phyloP scores from a whole-genome alignment of 2,888 invertebrate species.

The Aethes cnicana region DNA sequence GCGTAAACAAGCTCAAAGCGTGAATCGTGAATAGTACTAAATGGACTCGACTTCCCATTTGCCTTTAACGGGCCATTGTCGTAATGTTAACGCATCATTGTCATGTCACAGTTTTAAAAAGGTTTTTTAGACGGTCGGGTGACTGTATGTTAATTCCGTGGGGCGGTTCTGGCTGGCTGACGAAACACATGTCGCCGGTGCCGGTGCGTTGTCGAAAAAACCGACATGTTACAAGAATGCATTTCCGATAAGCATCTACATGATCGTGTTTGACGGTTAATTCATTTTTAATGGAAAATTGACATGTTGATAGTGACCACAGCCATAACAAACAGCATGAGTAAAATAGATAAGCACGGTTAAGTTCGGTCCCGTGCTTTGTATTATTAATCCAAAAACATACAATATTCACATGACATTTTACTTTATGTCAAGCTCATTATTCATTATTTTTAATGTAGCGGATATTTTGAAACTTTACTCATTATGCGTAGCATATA shows the following conservation, averaged over 20 bases:
- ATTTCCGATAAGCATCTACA: constrained; percentile 51
- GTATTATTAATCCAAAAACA: too few relatives aligned
- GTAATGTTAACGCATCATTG: constrained; percentile 74
- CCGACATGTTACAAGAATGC: constrained; percentile 54
- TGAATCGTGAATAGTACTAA: constrained; percentile 46
- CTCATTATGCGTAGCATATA: too few relatives aligned
- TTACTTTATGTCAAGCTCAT: too few relatives aligned
- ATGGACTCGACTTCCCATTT: constrained; percentile 60
- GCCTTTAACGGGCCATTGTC: constrained; percentile 66
- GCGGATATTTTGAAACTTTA: too few relatives aligned
- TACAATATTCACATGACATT: too few relatives aligned
- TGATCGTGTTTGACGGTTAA: constrained; percentile 27
- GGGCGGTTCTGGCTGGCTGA: constrained; percentile 66
- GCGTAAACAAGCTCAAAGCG: constrained; percentile 33
- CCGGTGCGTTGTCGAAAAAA: constrained; percentile 64
- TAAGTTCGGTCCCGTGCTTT: too few relatives aligned
- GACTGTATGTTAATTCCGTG: constrained; percentile 70
- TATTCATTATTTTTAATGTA: too few relatives aligned
- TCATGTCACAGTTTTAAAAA: constrained; percentile 72
- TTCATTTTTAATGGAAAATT: constrained; percentile 35
- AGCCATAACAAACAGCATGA: too few relatives aligned
- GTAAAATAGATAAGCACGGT: too few relatives aligned
- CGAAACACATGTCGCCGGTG: constrained; percentile 71
- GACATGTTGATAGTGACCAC: too few relatives aligned
- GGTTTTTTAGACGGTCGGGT: constrained; percentile 55